Base-by-base conservation (phyloP, 2,797 vertebrate species). In the Gambusia yucatana region DNA sequence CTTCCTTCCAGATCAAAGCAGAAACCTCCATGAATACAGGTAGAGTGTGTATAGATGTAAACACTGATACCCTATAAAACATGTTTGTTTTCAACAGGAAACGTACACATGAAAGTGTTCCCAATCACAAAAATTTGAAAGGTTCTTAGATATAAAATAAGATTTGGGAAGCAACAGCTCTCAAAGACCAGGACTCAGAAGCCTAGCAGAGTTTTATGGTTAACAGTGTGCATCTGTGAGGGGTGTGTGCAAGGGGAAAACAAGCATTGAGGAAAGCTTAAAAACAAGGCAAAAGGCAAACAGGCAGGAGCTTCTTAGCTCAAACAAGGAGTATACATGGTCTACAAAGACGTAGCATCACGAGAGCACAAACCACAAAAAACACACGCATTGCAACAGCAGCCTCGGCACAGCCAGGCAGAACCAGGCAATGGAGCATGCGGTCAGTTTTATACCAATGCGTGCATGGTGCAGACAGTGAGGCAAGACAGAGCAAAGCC, bases 101-200 rank as follows among this genome's bases (percentile, higher is more conserved):
- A 67, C 76, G 71, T 78, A 83, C 55, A 82, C 70, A 82, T 71
- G 72, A 82, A 84, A 63, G 70, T 74, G 3, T 84, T 43, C 74
- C 84, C 71, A 69, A 33, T 78, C 83, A 82, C 89, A 69, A 91
- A 89, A 28, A 57, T 76, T 82, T 91, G 91, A 78, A 92, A 83
- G 16, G 76, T 76, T 72, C 82, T 82, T 82, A 75, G 73, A 81
- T 30, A 81, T 14, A 16, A 84, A 59, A 82, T 67, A 61, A 63
- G 69, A 79, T 75, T 78, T 25, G 39, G 75, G 76, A 59, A 83
- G 59, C 72, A 63, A 69, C 72, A 16, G 72, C 47, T 72, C 76
- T 43, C 75, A 46, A 28, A 46, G 69, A 80, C 80, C 52, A 82
- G 76, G 14, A 59, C 43, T 71, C 77, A 75, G 70, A 69, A 46